Evolutionary conservation across 2,113 vertebrate species (phyloP).

Genomic region (Papio anubis): DNA sequence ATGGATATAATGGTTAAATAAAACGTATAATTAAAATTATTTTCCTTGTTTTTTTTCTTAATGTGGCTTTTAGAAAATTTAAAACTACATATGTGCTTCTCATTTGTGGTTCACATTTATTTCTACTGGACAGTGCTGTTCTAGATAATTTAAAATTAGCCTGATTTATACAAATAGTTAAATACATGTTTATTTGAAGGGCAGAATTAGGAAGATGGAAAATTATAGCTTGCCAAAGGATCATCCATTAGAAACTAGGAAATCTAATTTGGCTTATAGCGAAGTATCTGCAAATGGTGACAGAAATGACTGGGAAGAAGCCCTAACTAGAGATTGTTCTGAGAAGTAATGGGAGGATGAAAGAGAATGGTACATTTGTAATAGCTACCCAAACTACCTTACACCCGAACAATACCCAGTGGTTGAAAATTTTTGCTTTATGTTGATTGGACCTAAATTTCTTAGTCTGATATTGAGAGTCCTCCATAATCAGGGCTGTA

Average conservation of each 20-base stretch:
- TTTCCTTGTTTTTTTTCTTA: background rate
- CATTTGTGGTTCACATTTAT: background rate
- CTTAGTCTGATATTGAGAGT: background rate
- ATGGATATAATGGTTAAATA: background rate
- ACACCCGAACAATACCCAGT: background rate
- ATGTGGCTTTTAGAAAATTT: background rate
- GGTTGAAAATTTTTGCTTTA: constrained; percentile 12
- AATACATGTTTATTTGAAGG: background rate
- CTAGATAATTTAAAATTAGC: background rate
- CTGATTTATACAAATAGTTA: background rate
- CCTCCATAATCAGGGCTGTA: background rate
- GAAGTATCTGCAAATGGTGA: background rate
- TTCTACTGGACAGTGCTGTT: background rate
- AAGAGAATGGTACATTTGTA: background rate
- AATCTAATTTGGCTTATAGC: background rate
- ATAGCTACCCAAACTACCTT: background rate
- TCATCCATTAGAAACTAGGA: background rate
- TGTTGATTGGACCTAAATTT: constrained; percentile 38
- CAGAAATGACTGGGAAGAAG: background rate
- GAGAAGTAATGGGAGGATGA: background rate
- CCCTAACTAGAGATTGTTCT: background rate
- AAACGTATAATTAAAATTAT: background rate
- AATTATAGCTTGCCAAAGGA: background rate
- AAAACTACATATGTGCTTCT: background rate
- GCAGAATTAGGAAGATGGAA: background rate